Percentiles rank a stretch among this genome's conserved stretches.
These are phyloP conservation scores for Stenolophus ochropezus DNA, from an alignment of 2,888 invertebrate genomes.

Conservation along the genomic window DNA sequence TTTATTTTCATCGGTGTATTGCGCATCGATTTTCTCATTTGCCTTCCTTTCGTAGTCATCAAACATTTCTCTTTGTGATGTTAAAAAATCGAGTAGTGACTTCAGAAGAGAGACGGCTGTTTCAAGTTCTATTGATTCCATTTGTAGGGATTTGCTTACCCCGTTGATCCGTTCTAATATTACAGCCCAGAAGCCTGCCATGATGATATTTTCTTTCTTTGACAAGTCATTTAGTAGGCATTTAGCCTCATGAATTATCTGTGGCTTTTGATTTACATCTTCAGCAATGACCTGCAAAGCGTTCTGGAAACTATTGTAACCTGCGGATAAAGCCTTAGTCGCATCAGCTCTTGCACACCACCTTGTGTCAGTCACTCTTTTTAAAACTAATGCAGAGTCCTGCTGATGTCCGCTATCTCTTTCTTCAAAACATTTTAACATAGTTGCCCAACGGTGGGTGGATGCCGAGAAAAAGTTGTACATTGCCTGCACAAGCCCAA, in stretches of 20 bases:
- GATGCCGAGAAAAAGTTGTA: constrained; percentile 26
- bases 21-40: constrained; percentile 28
- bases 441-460: constrained; percentile 1
- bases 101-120: too few relatives aligned
- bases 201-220: not conserved
- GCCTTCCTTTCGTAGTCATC: constrained; percentile 20
- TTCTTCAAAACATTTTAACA: not conserved
- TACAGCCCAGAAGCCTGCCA: too few relatives aligned
- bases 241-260: not conserved
- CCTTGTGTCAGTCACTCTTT: constrained; percentile 16
- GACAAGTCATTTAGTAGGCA: constrained; percentile 9
- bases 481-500: constrained; percentile 41
- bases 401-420: not conserved
- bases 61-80: constrained; percentile 15
- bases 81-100: not conserved
- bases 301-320: not conserved
- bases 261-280: constrained; percentile 4
- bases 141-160: too few relatives aligned
- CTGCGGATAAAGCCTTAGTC: not conserved
- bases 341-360: constrained; percentile 21
- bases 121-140: too few relatives aligned
- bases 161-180: too few relatives aligned
- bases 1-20: not conserved
- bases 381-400: not conserved
- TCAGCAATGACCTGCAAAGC: constrained; percentile 14